These are phyloP conservation scores for Drosophila gaucha DNA, from an alignment of 2,888 invertebrate species.

Conservation along the genomic window DNA sequence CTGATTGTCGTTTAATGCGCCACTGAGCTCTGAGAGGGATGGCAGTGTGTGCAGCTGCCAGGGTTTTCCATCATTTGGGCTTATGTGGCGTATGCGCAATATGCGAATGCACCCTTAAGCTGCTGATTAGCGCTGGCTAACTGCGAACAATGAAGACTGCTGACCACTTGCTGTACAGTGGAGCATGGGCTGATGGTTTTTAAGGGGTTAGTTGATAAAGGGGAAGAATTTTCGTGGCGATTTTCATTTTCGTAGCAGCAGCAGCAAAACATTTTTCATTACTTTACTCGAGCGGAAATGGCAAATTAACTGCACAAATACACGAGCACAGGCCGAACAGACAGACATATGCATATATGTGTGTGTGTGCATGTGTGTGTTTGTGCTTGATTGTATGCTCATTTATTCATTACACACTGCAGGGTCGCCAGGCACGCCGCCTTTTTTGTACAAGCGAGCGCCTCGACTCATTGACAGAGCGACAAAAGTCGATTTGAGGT, in stretches of 20 bases:
- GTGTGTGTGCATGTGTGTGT: conserved; percentile 6
- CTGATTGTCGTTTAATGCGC: conserved; percentile 49
- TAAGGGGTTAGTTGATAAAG: background rate
- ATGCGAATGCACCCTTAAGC: conserved; percentile 30
- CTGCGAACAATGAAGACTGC: conserved; percentile 52
- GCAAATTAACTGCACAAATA: conserved; percentile 80
- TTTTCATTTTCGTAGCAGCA: conserved; percentile 49
- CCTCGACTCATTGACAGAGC: conserved; percentile 38
- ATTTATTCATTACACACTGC: conserved; percentile 70
- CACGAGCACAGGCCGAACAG: conserved; percentile 26
- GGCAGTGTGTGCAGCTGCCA: background rate
- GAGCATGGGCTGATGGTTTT: background rate
- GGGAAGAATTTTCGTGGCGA: conserved; percentile 27
- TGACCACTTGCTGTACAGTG: conserved; percentile 1
- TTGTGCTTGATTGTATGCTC: conserved; percentile 48
- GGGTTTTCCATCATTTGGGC: conserved; percentile 3
- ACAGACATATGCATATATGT: conserved; percentile 8
- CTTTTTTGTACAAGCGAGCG: conserved; percentile 4
- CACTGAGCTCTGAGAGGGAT: background rate
- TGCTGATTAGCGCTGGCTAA: conserved; percentile 56
- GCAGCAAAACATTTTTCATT: conserved; percentile 68
- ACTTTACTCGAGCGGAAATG: conserved; percentile 78
- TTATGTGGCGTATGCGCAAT: conserved; percentile 47
- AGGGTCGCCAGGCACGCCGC: conserved; percentile 9
- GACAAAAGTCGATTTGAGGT: conserved; percentile 33